Conservation (phyloP, 1,140 invertebrate genomes). For the Cotesia glomerata region DNA sequence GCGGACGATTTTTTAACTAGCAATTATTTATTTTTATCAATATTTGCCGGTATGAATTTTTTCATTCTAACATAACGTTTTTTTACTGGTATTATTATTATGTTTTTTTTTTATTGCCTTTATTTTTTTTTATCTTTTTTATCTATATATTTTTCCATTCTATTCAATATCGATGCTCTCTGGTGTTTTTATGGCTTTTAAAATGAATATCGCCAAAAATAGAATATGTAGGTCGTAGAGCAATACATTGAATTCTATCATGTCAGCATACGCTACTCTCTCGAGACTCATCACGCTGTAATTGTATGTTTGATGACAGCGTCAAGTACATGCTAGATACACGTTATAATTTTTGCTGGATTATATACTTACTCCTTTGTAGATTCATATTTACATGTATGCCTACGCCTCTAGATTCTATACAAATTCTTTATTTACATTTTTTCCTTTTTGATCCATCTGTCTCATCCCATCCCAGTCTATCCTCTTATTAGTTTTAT, state of each 20-base stretch:
- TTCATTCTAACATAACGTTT: too few species aligned
- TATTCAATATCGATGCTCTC: not conserved
- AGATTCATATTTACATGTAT: not conserved
- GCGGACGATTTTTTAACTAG: too few species aligned
- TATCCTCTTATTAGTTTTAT: too few species aligned
- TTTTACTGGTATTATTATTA: too few species aligned
- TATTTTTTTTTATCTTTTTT: too few species aligned
- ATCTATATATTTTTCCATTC: not conserved
- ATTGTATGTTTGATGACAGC: conserved; percentile 1
- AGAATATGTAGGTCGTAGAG: conserved; percentile 1
- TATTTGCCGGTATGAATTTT: too few species aligned
- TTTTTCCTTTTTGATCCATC: too few species aligned
- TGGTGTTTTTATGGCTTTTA: not conserved
- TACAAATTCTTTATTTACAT: too few species aligned
- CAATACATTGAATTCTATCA: not conserved
- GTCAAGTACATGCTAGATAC: not conserved
- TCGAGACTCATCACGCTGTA: not conserved
- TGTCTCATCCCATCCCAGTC: too few species aligned
- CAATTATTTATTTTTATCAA: too few species aligned
- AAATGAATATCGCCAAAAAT: conserved; percentile 3
- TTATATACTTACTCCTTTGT: not conserved
- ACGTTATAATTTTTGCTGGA: not conserved
- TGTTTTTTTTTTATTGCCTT: too few species aligned
- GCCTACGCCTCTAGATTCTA: not conserved
- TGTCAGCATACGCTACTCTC: not conserved